These are phyloP conservation scores for Aegithalos caudatus DNA, from an alignment of 2,113 vertebrate species.

Conservation along the genomic window DNA sequence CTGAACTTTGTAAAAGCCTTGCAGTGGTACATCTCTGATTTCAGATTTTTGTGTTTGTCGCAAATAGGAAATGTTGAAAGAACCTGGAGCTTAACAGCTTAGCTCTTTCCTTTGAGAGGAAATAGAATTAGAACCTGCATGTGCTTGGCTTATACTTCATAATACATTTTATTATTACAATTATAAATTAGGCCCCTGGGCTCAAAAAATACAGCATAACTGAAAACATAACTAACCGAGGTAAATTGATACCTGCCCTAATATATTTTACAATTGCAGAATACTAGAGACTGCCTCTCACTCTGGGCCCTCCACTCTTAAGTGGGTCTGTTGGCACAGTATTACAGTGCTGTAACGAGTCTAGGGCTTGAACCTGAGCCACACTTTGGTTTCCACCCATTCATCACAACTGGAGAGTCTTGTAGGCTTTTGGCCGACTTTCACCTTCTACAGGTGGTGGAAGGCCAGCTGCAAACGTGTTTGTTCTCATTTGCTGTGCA, in stretches of 20 bases:
- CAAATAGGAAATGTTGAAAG: slow-evolving; percentile 37
- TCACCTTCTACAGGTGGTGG: slow-evolving; percentile 12
- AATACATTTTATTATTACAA: slow-evolving; percentile 54
- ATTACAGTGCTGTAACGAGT: neutral
- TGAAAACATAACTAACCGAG: neutral
- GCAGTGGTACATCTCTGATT: neutral
- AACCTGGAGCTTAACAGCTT: slow-evolving; percentile 51
- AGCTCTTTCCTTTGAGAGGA: slow-evolving; percentile 43
- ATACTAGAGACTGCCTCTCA: neutral
- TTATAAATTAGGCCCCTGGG: slow-evolving; percentile 44
- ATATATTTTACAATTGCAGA: neutral
- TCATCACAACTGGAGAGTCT: neutral
- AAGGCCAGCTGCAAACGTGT: neutral
- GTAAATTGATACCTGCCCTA: slow-evolving; percentile 36
- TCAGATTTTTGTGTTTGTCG: neutral
- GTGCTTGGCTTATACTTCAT: slow-evolving; percentile 53
- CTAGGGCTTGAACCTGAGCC: slow-evolving; percentile 21
- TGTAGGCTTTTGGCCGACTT: neutral
- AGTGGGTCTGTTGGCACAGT: neutral
- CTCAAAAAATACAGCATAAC: slow-evolving; percentile 18
- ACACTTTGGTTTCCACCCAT: neutral
- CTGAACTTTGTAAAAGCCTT: neutral
- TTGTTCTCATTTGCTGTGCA: neutral
- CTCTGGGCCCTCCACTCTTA: neutral
- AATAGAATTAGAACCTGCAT: slow-evolving; percentile 58